Percentiles rank a stretch among this genome's conserved stretches.
Evolutionary conservation across 1,140 invertebrate species (phyloP).

Genomic region (Bombus haemorrhoidalis): DNA sequence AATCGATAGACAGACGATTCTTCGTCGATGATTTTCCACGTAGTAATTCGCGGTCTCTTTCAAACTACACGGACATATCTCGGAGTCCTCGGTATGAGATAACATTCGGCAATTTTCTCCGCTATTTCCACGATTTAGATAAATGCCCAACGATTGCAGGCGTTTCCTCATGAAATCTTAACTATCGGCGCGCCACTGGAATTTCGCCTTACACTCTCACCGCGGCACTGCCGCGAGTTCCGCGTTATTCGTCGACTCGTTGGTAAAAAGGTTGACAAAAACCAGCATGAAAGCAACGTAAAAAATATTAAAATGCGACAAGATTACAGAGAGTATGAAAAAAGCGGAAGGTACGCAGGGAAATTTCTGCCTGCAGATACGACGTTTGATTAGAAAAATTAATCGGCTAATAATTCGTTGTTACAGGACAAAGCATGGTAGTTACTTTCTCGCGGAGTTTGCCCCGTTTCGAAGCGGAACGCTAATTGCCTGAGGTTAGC

Average conservation of each 20-base stretch:
- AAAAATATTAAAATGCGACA: not conserved
- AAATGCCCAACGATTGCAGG: slow-evolving; percentile 35
- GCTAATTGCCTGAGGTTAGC: slow-evolving; percentile 17
- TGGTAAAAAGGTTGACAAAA: not conserved
- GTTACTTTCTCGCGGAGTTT: slow-evolving; percentile 14
- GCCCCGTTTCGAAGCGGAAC: not conserved
- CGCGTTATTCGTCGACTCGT: slow-evolving; percentile 8
- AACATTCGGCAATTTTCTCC: slow-evolving; percentile 49
- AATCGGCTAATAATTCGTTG: not conserved
- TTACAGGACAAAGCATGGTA: too few relatives aligned
- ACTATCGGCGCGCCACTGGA: slow-evolving; percentile 45
- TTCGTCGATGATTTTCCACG: slow-evolving; percentile 12
- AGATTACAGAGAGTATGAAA: too few relatives aligned
- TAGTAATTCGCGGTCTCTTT: slow-evolving; percentile 41
- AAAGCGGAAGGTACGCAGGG: too few relatives aligned
- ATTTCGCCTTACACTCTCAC: slow-evolving; percentile 51
- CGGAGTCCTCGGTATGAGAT: slow-evolving; percentile 3
- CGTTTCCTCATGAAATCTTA: slow-evolving; percentile 56
- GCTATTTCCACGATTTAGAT: slow-evolving; percentile 51
- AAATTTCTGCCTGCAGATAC: too few relatives aligned
- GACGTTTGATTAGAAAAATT: not conserved
- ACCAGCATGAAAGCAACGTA: not conserved
- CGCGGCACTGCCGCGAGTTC: slow-evolving; percentile 38
- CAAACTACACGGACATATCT: slow-evolving; percentile 19
- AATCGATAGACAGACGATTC: not conserved